These are phyloP conservation scores for Orchesella flavescens DNA, from an alignment of 2,888 invertebrate species.

Conservation along the genomic window DNA sequence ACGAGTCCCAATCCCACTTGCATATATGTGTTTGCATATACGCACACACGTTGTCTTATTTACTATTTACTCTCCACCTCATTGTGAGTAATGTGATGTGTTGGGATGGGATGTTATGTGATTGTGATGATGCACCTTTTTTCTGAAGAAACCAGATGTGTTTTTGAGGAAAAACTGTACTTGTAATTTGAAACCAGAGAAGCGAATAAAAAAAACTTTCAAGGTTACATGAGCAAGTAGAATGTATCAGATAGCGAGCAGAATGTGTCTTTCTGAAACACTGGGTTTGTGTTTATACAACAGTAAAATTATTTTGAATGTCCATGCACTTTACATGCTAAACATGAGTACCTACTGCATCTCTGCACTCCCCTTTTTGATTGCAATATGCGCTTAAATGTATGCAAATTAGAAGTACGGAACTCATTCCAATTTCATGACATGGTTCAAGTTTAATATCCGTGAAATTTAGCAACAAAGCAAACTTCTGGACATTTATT, in stretches of 20 bases:
- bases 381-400: no score
- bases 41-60: not conserved
- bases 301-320: not conserved
- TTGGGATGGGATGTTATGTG: not conserved
- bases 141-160: not conserved
- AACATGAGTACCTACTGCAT: not conserved
- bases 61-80: no score
- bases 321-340: not conserved
- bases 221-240: conserved; percentile 50
- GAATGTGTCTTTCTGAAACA: not conserved
- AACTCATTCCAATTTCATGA: no score
- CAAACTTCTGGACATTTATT: not conserved
- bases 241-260: conserved; percentile 3
- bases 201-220: conserved; percentile 43
- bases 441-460: no score
- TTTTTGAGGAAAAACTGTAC: conserved; percentile 39
- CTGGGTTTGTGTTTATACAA: not conserved
- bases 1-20: no score
- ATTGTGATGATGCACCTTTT: no score
- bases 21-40: not conserved
- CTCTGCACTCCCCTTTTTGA: no score
- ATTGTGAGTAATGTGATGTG: no score
- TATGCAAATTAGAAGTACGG: no score
- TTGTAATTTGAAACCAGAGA: conserved; percentile 44
- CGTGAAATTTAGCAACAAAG: not conserved